A percentile compares a stretch with the other conserved stretches of the same genome.
phyloP scores from a whole-genome alignment of 2,113 vertebrate species.

The Dicerorhinus sumatrensis region DNA sequence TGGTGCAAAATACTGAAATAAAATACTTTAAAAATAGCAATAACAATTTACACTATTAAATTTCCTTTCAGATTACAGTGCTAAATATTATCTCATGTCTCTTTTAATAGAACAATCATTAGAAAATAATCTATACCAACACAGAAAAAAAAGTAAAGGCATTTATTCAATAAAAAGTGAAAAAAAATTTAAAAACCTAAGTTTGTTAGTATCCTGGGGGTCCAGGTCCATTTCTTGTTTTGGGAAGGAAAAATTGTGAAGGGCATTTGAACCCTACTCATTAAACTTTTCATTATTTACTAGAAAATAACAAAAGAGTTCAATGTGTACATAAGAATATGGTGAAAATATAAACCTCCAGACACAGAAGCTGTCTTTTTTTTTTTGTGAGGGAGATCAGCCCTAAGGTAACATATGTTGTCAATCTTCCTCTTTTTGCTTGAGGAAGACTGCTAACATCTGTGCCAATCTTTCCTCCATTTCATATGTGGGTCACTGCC shows the following conservation, averaged over 20 bases:
- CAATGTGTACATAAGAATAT: background rate
- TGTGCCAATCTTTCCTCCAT: no score
- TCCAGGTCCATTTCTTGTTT: conserved; percentile 36
- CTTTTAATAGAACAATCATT: conserved; percentile 10
- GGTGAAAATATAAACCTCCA: background rate
- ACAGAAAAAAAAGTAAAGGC: conserved; percentile 16
- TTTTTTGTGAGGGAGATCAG: no score
- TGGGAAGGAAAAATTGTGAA: background rate
- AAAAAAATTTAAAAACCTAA: background rate
- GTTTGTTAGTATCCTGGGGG: background rate
- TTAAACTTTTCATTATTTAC: background rate
- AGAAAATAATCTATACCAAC: conserved; percentile 18
- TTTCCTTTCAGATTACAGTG: conserved; percentile 1
- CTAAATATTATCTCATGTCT: background rate
- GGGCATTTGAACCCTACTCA: background rate
- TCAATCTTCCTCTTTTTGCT: no score
- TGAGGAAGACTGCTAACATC: no score
- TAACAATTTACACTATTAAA: conserved; percentile 13
- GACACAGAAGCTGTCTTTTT: background rate
- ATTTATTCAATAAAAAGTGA: conserved; percentile 1
- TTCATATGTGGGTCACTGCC: no score
- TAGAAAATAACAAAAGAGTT: background rate
- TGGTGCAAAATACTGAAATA: background rate
- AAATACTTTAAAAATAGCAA: background rate
- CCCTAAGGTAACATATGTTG: no score